Base-by-base conservation (phyloP, 2,113 vertebrate genomes). In the Sceloporus tristichus region DNA sequence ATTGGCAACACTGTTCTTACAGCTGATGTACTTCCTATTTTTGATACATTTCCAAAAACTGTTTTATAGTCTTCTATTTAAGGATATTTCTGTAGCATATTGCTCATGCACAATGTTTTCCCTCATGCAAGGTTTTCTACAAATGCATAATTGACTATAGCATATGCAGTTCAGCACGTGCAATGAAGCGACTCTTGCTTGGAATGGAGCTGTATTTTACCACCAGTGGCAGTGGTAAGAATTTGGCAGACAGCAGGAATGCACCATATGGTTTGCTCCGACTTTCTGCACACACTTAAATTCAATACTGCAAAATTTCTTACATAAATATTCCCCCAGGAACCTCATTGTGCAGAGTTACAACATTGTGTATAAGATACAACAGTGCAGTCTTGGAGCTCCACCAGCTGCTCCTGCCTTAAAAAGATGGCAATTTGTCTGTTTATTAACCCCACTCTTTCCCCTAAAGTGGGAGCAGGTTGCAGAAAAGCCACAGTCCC, bases 231-330 rank as follows among this genome's bases (percentile, higher is more conserved):
- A 66, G 38, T 82, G 21, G 42, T 71, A 70, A 29, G 54, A 76
- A 65, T 82, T 25, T 87, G 86, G 86, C 70, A 87, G 79, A 38
- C 71, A 82, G 79, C 79, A 53, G 27, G 71, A 82, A 75, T 40
- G 29, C 34, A 82, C 68, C 86, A 82, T 87, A 87, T 87, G 54
- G 27, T 74, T 80, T 16, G 23, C 8, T 65, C 79, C 56, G 54
- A 87, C 54, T 87, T 59, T 18, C 71, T 14, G 34, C 34, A 75
- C 53, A 75, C 62, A 4, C 79, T 81, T 74, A 82, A 73, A 87
- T 87, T 40, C 70, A 87, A 23, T 59, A 73, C 59, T 75, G 73
- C 53, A 82, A 75, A 62, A 82, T 65, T 6, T 27, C 59, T 82
- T 19, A 34, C 68, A 82, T 10, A 87, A 62, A 74, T 82, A 87